A percentile compares a stretch with the other conserved stretches of the same genome.
phyloP scores from a whole-genome alignment of 2,113 vertebrate species.

The Chionodraco myersi region DNA sequence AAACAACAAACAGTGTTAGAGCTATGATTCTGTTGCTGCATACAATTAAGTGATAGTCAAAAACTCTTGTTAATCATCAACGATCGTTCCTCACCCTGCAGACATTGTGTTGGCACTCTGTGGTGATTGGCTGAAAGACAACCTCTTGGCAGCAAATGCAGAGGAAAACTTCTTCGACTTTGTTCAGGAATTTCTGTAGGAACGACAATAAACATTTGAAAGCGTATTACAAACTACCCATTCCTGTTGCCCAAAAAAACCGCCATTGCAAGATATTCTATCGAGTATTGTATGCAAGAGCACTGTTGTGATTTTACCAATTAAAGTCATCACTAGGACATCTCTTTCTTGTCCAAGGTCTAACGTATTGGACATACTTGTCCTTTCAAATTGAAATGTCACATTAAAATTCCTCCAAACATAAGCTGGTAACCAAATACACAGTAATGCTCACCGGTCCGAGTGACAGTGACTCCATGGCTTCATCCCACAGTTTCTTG shows the following conservation, averaged over 20 bases:
- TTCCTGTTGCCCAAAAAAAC: too few relatives aligned
- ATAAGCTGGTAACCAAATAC: background rate
- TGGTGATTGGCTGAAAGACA: conserved; percentile 92
- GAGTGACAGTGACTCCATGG: conserved; percentile 88
- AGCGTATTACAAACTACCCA: background rate
- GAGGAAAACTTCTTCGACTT: conserved; percentile 93
- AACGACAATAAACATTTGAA: conserved; percentile 4
- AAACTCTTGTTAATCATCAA: too few relatives aligned
- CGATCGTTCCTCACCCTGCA: conserved; percentile 88
- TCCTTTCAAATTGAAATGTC: background rate
- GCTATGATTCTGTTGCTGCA: too few relatives aligned
- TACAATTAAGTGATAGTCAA: too few relatives aligned
- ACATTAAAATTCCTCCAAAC: background rate
- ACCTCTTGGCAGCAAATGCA: conserved; percentile 99
- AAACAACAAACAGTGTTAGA: too few relatives aligned
- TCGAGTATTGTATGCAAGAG: background rate
- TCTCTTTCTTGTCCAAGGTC: background rate
- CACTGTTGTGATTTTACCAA: background rate
- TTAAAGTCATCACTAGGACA: too few relatives aligned
- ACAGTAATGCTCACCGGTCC: conserved; percentile 84
- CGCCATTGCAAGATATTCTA: too few relatives aligned
- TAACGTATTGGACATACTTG: background rate
- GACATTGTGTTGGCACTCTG: conserved; percentile 96
- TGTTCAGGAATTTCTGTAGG: conserved; percentile 91
- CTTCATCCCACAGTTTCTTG: conserved; percentile 94